phyloP scores from a whole-genome alignment of 1,140 invertebrate genomes.

The Nasonia giraulti region DNA sequence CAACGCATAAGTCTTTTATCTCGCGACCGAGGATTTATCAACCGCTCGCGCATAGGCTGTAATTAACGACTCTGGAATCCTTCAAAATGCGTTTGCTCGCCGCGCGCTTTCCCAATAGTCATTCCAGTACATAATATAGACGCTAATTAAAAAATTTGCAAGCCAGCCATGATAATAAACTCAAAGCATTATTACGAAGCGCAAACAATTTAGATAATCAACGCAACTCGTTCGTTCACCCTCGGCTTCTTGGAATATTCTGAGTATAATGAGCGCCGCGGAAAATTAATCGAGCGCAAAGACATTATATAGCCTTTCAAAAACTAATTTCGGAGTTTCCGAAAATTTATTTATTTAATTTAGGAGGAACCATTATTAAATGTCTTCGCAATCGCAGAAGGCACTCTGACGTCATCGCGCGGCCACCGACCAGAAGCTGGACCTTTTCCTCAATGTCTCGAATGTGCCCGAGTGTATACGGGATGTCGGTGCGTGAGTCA shows the following conservation, averaged over 20 bases:
- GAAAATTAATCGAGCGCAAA: not conserved
- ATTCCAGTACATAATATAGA: no score
- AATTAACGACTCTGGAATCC: not conserved
- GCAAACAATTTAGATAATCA: not conserved
- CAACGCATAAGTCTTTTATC: no score
- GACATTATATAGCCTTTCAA: no score
- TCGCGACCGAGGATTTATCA: no score
- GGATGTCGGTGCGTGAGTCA: not conserved
- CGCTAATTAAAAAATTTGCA: not conserved
- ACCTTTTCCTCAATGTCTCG: not conserved
- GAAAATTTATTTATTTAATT: slow-evolving; percentile 21
- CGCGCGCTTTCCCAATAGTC: no score
- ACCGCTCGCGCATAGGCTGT: no score
- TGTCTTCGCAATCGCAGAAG: not conserved
- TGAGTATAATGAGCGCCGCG: not conserved
- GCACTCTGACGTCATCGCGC: slow-evolving; percentile 12
- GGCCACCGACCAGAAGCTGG: not conserved
- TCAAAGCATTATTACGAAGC: not conserved
- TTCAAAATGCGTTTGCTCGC: not conserved
- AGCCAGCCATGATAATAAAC: not conserved
- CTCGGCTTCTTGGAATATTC: not conserved
- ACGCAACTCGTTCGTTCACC: not conserved
- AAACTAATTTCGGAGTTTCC: not conserved
- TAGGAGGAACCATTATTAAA: not conserved
- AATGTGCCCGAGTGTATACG: not conserved